Percentiles rank a stretch among this genome's conserved stretches.
Evolutionary conservation across 2,797 vertebrate species (phyloP).

Genomic region (Atherinosoma microstoma): DNA sequence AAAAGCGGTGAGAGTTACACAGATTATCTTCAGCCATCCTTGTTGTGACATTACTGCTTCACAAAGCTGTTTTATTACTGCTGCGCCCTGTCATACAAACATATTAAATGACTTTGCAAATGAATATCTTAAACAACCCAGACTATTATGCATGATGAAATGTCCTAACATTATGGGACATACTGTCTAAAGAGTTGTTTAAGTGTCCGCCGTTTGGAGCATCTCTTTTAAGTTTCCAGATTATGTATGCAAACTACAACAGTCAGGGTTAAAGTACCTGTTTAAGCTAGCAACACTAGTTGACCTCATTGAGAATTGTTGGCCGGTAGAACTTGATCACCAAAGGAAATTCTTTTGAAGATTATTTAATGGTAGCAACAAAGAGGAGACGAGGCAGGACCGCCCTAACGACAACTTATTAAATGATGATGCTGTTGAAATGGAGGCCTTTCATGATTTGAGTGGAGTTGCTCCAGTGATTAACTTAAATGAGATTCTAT

Average conservation of each 20-base stretch:
- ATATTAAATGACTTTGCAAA: constrained; percentile 40
- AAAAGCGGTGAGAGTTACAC: constrained; percentile 13
- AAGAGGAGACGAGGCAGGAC: neutral
- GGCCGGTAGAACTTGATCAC: neutral
- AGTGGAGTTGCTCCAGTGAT: constrained; percentile 31
- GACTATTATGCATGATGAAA: constrained; percentile 47
- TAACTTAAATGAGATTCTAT: constrained; percentile 59
- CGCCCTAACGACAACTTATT: neutral
- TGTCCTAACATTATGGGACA: constrained; percentile 56
- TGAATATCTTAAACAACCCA: constrained; percentile 49
- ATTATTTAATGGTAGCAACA: neutral
- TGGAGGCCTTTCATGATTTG: neutral
- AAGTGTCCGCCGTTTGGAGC: constrained; percentile 12
- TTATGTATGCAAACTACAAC: constrained; percentile 4
- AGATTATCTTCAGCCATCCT: neutral
- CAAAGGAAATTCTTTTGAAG: no score
- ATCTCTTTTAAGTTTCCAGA: constrained; percentile 12
- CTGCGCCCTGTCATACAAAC: constrained; percentile 36
- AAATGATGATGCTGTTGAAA: neutral
- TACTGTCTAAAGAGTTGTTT: constrained; percentile 3
- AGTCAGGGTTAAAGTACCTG: neutral
- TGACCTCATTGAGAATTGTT: neutral
- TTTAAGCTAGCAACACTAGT: neutral
- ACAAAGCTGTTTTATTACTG: constrained; percentile 40
- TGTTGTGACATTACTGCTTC: constrained; percentile 17